A percentile compares a stretch with the other conserved stretches of the same genome.
These are phyloP conservation scores for Pinna nobilis DNA, from an alignment of 1,140 invertebrate species.

Conservation along the genomic window DNA sequence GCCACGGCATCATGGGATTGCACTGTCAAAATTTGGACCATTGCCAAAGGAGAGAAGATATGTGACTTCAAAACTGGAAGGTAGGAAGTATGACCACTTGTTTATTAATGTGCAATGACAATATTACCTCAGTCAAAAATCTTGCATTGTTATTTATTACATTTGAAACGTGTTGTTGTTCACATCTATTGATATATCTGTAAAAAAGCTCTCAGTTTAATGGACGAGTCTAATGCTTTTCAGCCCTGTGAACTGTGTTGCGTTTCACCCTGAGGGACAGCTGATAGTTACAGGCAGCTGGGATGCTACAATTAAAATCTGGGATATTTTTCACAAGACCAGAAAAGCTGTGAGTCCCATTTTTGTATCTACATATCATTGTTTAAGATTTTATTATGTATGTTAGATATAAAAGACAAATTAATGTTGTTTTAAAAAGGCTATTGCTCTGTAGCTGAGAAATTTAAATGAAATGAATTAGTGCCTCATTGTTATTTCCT, in stretches of 20 bases:
- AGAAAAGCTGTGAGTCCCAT: constrained; percentile 62
- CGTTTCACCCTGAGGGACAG: constrained; percentile 72
- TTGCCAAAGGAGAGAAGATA: constrained; percentile 56
- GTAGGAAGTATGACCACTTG: constrained; percentile 34
- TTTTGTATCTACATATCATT: neutral
- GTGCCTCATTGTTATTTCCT: too few relatives aligned
- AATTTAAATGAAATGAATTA: too few relatives aligned
- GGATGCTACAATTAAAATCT: constrained; percentile 72
- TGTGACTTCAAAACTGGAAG: constrained; percentile 60
- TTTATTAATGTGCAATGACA: neutral
- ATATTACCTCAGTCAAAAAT: too few relatives aligned
- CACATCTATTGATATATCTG: too few relatives aligned
- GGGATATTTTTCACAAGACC: constrained; percentile 69
- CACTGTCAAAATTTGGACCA: constrained; percentile 69
- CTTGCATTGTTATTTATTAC: too few relatives aligned
- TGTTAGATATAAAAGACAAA: neutral
- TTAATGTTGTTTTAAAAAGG: neutral
- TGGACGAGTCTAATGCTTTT: constrained; percentile 1
- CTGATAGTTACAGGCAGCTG: constrained; percentile 72
- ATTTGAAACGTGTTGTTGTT: too few relatives aligned
- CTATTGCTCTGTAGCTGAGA: too few relatives aligned
- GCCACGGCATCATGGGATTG: constrained; percentile 73
- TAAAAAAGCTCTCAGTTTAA: too few relatives aligned
- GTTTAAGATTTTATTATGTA: neutral
- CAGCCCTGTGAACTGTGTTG: constrained; percentile 74